Evolutionary conservation across 2,797 vertebrate species (phyloP).

Genomic region (Neosilurus hyrtlii): DNA sequence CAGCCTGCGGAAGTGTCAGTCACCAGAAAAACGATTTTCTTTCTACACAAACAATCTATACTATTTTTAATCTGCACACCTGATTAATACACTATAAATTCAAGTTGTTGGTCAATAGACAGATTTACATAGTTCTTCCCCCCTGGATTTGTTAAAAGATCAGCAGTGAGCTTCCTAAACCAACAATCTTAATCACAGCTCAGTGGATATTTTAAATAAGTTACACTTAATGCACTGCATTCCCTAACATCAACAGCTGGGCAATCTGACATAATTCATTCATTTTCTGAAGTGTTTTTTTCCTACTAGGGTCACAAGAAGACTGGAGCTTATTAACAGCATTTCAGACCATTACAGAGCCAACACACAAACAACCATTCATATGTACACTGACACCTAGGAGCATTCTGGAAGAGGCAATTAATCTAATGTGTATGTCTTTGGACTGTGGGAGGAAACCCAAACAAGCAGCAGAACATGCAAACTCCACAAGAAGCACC

Average conservation of each 20-base stretch:
- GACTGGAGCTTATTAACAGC: too few species aligned
- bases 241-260: background rate
- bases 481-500: too few species aligned
- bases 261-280: background rate
- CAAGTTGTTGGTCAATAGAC: background rate
- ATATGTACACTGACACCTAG: too few species aligned
- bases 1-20: slow-evolving; percentile 9
- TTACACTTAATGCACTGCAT: background rate
- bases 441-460: too few species aligned
- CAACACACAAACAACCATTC: too few species aligned
- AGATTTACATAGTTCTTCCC: background rate
- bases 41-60: slow-evolving; percentile 40
- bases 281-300: too few species aligned
- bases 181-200: slow-evolving; percentile 3
- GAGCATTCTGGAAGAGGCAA: too few species aligned
- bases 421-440: too few species aligned
- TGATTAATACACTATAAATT: slow-evolving; percentile 25
- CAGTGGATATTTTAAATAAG: slow-evolving; percentile 11
- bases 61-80: slow-evolving; percentile 33
- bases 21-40: slow-evolving; percentile 40
- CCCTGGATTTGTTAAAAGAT: background rate
- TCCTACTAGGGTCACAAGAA: too few species aligned
- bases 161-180: background rate
- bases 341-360: too few species aligned
- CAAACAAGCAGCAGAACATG: too few species aligned